phyloP scores from a whole-genome alignment of 2,797 vertebrate genomes.

The Amblyraja radiata region DNA sequence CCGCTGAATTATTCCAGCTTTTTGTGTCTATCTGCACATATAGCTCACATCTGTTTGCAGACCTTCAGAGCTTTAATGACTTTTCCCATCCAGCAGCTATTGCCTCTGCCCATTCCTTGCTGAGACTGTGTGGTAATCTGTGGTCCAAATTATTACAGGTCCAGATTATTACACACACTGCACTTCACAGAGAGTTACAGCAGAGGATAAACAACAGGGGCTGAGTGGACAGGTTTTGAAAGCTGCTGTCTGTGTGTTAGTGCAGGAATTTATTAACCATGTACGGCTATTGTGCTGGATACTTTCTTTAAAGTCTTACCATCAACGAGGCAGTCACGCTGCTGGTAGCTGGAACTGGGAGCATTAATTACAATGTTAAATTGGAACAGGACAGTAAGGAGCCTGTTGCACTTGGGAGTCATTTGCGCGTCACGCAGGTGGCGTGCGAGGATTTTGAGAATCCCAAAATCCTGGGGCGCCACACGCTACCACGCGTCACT shows the following conservation, averaged over 20 bases:
- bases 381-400: too few species aligned
- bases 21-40: background rate
- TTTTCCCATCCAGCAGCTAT: background rate
- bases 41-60: background rate
- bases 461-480: too few species aligned
- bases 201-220: background rate
- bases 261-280: background rate
- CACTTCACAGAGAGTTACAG: background rate
- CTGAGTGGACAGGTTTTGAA: background rate
- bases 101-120: too few species aligned
- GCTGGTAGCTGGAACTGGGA: background rate
- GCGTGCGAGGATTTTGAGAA: too few species aligned
- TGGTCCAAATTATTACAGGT: background rate
- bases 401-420: too few species aligned
- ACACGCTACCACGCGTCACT: too few species aligned
- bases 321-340: background rate
- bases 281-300: background rate
- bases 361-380: background rate
- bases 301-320: background rate
- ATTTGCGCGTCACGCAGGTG: too few species aligned
- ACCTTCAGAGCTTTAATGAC: background rate
- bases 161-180: background rate
- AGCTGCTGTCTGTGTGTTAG: background rate
- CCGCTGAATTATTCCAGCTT: too few species aligned
- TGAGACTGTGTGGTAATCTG: background rate